Base-by-base conservation (phyloP, 2,113 vertebrate genomes). In the Leuciscus idus region DNA sequence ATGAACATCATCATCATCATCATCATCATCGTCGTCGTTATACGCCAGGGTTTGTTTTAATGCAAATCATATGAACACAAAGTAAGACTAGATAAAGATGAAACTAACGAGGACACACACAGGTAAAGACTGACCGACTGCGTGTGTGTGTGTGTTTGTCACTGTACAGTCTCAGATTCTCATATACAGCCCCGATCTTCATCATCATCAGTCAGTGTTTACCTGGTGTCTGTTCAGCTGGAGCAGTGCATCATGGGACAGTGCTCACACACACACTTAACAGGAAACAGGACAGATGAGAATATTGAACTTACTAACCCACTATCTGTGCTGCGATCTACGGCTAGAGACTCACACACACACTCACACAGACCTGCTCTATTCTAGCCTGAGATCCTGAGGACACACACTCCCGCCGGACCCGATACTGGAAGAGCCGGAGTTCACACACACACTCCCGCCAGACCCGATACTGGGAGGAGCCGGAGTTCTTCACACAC, bases 71-170 rank as follows among this genome's bases (percentile, higher is more conserved):
- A 79, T 43, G 59, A 57, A 85, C 39, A 79, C 79, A 84, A 66
- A 87, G 75, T 48, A 81, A 57, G 62, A 81, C 6, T 48, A 15
- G 57, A 23, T 55, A 21, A 43, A 72, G 70, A 64, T 81, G 72
- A 39, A 72, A 76, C 70, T 70, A 87, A 50, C 19, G 85, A 80
- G 57, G 26, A 81, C 26, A 36, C 43, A 50, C 19, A 36, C 70
- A 19, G 52, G 75, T 88, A 89, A 89, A 64, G 84, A 87, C 89
- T 88, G 86, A 85, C 79, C 75, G 79, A 78, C 78, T 50, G 59
- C 5, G 1, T 74, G 10, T 12, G 12, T 12, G 46, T 17, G 50
- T 52, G 50, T 52, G 50, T 52, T 5, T 43, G 39, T 43, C 39
- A 43, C 39, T 43, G 39, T 43, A 43, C 39, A 17, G 52, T 4